Evolutionary conservation across 1,140 invertebrate species (phyloP).

Genomic region (Mya arenaria): DNA sequence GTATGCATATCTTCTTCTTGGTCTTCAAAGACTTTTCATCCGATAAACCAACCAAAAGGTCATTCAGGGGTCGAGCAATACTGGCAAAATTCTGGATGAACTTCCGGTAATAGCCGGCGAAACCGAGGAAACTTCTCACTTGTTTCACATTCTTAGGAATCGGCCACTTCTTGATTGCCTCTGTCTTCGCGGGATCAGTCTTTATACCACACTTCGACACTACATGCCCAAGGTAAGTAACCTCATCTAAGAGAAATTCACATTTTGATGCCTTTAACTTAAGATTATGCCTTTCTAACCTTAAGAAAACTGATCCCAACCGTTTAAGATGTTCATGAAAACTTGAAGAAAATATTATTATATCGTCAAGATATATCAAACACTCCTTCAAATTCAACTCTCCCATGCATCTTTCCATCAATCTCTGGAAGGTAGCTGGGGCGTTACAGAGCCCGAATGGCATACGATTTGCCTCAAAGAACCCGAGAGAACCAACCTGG

Average conservation of each 20-base stretch:
- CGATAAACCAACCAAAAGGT: not conserved
- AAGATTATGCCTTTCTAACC: slow-evolving; percentile 18
- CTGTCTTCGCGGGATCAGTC: not conserved
- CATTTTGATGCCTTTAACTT: slow-evolving; percentile 64
- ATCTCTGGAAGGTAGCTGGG: not conserved
- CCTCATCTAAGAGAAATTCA: slow-evolving; percentile 38
- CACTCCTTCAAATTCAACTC: slow-evolving; percentile 4
- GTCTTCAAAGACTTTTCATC: not conserved
- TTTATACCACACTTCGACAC: not conserved
- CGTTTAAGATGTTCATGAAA: slow-evolving; percentile 29
- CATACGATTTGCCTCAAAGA: not conserved
- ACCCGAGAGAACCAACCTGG: not conserved
- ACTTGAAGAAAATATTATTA: slow-evolving; percentile 42
- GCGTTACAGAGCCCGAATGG: not conserved
- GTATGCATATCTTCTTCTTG: not conserved
- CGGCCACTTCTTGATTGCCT: not conserved
- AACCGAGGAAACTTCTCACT: slow-evolving; percentile 14
- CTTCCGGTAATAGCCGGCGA: slow-evolving; percentile 9
- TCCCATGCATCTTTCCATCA: slow-evolving; percentile 25
- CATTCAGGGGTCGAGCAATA: not conserved
- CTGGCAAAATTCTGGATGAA: slow-evolving; percentile 1
- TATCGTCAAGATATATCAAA: slow-evolving; percentile 59
- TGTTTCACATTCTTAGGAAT: slow-evolving; percentile 6
- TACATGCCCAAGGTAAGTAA: slow-evolving; percentile 67
- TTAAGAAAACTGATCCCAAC: slow-evolving; percentile 31